A percentile compares a stretch with the other conserved stretches of the same genome.
Evolutionary conservation across 2,888 invertebrate species (phyloP).

Genomic region (Teinopalpus imperialis): DNA sequence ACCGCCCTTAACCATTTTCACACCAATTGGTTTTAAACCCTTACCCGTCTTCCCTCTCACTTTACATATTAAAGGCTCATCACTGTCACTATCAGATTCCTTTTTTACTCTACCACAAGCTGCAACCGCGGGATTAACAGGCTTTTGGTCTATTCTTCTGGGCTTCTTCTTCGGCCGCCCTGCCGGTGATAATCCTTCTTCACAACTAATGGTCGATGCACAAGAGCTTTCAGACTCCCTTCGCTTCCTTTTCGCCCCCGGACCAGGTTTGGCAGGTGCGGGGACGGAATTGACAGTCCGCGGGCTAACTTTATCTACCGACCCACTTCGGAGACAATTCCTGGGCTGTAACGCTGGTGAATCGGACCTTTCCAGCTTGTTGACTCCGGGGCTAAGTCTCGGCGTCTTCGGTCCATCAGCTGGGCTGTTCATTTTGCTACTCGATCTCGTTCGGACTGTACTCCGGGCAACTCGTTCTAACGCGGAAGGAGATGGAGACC

Average conservation of each 20-base stretch:
- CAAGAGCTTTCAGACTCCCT: slow-evolving; percentile 90
- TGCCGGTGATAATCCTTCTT: slow-evolving; percentile 68
- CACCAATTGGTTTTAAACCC: slow-evolving; percentile 37
- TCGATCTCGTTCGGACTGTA: slow-evolving; percentile 85
- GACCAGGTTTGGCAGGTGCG: slow-evolving; percentile 41
- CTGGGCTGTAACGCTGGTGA: slow-evolving; percentile 58
- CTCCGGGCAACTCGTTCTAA: slow-evolving; percentile 70
- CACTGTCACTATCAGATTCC: slow-evolving; percentile 89
- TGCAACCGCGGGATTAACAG: slow-evolving; percentile 76
- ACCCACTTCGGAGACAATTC: slow-evolving; percentile 59
- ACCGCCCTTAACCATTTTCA: slow-evolving; percentile 41
- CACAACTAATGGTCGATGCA: slow-evolving; percentile 84
- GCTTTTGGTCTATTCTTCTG: slow-evolving; percentile 53
- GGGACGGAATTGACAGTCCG: slow-evolving; percentile 34
- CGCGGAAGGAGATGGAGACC: slow-evolving; percentile 72
- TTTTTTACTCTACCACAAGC: slow-evolving; percentile 74
- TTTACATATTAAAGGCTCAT: slow-evolving; percentile 90
- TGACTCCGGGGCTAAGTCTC: slow-evolving; percentile 65
- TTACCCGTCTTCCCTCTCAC: slow-evolving; percentile 76
- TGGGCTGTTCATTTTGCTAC: slow-evolving; percentile 86
- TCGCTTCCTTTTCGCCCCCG: slow-evolving; percentile 85
- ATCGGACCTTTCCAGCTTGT: slow-evolving; percentile 54
- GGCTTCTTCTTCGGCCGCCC: slow-evolving; percentile 66
- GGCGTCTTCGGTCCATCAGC: slow-evolving; percentile 77
- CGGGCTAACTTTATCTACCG: slow-evolving; percentile 63